A percentile compares a stretch with the other conserved stretches of the same genome.
Evolutionary conservation across 2,113 vertebrate species (phyloP).

Genomic region (Ciconia stormi): DNA sequence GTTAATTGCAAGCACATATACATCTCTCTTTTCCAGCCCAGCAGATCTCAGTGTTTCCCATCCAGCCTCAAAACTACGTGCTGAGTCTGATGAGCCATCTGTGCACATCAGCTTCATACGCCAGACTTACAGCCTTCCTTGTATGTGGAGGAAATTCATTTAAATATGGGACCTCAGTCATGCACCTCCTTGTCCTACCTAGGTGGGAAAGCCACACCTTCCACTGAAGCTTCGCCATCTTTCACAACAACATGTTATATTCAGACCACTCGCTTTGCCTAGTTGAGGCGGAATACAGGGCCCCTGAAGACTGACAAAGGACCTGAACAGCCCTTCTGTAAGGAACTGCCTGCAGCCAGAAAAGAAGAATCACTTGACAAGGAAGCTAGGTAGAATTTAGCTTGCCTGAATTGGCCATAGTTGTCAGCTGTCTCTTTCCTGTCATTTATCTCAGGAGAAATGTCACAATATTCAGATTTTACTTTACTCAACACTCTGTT

Average conservation of each 20-base stretch:
- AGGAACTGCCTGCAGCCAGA: conserved; percentile 25
- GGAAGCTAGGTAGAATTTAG: conserved; percentile 29
- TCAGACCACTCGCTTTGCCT: not conserved
- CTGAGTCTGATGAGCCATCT: not conserved
- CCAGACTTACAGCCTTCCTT: not conserved
- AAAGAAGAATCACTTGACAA: conserved; percentile 13
- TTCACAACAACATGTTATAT: not conserved
- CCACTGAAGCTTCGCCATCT: not conserved
- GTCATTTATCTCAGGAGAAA: conserved; percentile 34
- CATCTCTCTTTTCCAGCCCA: not conserved
- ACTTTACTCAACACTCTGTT: conserved; percentile 35
- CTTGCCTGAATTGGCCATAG: conserved; percentile 33
- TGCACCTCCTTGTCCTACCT: not conserved
- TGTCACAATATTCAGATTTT: conserved; percentile 66
- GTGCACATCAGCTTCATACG: not conserved
- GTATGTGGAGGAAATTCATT: not conserved
- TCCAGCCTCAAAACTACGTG: not conserved
- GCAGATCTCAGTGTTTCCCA: not conserved
- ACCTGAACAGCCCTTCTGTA: not conserved
- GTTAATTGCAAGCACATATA: not conserved
- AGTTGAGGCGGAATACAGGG: not conserved
- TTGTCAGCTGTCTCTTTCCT: conserved; percentile 59
- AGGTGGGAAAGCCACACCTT: not conserved
- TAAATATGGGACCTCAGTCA: not conserved
- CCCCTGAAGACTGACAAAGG: not conserved